Base-by-base conservation (phyloP, 2,113 vertebrate genomes). In the Haliaeetus leucogaster region DNA sequence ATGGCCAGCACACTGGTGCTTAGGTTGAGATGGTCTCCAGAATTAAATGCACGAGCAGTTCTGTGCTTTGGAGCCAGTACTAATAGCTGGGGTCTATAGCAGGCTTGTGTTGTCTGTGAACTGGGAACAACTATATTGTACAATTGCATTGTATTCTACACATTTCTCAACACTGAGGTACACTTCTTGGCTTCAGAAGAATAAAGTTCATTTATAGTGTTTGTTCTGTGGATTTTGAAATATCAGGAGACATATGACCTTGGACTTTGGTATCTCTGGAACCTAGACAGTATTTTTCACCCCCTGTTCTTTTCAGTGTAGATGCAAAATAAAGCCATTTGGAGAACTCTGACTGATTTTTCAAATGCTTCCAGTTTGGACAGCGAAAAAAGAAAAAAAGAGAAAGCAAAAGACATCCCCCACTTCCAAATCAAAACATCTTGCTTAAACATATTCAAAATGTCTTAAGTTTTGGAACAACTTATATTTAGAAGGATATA, bases 321-420 rank as follows among this genome's bases (percentile, higher is more conserved):
- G 17, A 27, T 36, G 13, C 19, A 89, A 86, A 73, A 62, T 38
- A 84, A 86, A 53, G 16, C 3, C 2, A 40, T 62, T 70, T 83
- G 8, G 18, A 22, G 17, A 56, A 73, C 9, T 43, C 40, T 2
- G 25, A 25, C 7, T 4, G 1, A 38, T 73, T 94, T 93, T 82
- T 50, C 0, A 87, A 71, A 74, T 48, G 4, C 0, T 73, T 86
- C 47, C 8, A 6, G 1, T 59, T 32, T 26, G 7, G 20, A 42
- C 50, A 86, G 13, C 67, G 34, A 13, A 81, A 92, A 92, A 91
- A 63, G 0, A 10, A 10, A 55, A 61, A 67, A 17, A 47, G 0
- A 34, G 21, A 55, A 85, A 63, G 1, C 0, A 2, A 36, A 86
- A 80, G 2, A 23, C 2, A 27, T 17, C 2, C 3, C 3, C 0